Evolutionary conservation across 2,888 invertebrate genomes (phyloP).

Genomic region (Conomelus anceps): DNA sequence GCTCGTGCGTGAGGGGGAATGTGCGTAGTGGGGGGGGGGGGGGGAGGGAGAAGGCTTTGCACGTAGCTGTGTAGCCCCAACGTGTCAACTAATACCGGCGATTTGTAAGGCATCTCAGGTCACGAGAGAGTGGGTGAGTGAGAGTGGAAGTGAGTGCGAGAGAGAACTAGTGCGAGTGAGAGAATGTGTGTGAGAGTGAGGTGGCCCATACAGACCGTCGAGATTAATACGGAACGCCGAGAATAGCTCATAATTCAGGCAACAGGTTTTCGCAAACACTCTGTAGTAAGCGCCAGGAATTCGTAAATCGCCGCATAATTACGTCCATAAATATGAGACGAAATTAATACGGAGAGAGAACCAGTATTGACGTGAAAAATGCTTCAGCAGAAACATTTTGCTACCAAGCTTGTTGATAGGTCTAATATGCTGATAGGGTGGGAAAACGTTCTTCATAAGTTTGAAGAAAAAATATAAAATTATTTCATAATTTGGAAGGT

Average conservation of each 20-base stretch:
- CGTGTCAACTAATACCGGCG: neutral
- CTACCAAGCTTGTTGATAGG: neutral
- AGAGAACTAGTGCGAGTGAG: neutral
- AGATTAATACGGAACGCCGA: neutral
- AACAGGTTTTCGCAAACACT: neutral
- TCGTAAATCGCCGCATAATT: neutral
- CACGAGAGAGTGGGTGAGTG: neutral
- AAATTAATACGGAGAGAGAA: neutral
- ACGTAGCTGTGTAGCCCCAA: neutral
- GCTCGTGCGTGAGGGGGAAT: neutral
- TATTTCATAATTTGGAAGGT: too few species aligned
- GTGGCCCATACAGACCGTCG: neutral
- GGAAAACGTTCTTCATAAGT: too few species aligned
- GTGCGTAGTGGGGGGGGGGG: too few species aligned
- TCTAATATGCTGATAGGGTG: neutral
- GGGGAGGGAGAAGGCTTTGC: neutral
- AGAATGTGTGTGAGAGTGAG: slow-evolving; percentile 28
- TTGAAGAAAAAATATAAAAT: too few species aligned
- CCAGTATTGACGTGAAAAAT: neutral
- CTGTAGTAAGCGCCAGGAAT: neutral
- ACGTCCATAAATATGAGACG: neutral
- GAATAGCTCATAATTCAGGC: neutral
- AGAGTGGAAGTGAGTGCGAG: slow-evolving; percentile 12
- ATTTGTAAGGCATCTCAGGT: neutral
- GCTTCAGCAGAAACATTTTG: neutral